phyloP scores from a whole-genome alignment of 37 sponge, comb jelly and placozoan genomes.

The Lycopodina hypogea region DNA sequence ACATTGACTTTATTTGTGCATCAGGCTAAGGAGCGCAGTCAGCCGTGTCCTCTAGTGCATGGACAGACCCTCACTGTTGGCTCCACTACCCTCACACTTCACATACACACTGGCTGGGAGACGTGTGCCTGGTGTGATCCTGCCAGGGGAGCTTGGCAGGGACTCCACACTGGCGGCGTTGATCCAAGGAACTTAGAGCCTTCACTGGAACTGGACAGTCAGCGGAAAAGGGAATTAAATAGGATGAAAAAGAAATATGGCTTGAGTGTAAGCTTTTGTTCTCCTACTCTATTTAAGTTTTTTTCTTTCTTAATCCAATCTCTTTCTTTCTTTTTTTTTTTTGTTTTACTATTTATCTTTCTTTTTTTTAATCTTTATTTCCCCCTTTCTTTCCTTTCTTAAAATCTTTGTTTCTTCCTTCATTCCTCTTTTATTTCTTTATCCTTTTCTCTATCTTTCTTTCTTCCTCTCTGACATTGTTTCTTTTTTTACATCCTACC shows the following conservation, averaged over 20 bases:
- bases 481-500: no score
- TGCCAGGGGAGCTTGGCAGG: conserved; percentile 17
- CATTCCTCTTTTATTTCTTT: no score
- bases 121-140: conserved; percentile 68
- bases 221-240: conserved; percentile 53
- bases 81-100: conserved; percentile 58
- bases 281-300: neutral
- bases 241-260: conserved; percentile 74
- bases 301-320: no score
- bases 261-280: conserved; percentile 29
- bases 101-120: conserved; percentile 79
- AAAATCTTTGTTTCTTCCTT: no score
- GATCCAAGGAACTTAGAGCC: neutral
- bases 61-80: conserved; percentile 66
- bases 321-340: neutral
- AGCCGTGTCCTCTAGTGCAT: conserved; percentile 59
- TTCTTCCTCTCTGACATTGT: no score
- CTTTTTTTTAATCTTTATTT: no score
- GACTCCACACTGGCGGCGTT: neutral
- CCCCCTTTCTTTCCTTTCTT: neutral
- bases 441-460: no score
- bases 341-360: no score
- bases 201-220: conserved; percentile 17
- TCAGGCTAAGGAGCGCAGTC: conserved; percentile 59
- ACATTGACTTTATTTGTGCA: no score